phyloP scores from a whole-genome alignment of 1,140 invertebrate genomes.

The Hypothenemus hampei region DNA sequence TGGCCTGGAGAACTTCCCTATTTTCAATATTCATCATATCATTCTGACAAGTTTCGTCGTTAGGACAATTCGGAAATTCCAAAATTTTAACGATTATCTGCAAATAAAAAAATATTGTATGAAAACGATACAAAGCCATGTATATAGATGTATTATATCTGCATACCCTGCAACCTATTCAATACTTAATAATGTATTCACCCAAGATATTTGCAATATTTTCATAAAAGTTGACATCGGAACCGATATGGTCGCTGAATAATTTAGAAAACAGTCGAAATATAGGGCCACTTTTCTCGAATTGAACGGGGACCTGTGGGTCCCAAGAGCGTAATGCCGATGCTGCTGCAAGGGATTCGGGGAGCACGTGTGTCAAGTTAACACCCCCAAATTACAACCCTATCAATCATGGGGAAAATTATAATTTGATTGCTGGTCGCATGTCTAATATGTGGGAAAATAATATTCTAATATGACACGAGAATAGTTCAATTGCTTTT shows the following conservation, averaged over 20 bases:
- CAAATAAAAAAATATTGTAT: too few relatives aligned
- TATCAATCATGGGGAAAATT: conserved; percentile 25
- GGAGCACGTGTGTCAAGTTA: conserved; percentile 25
- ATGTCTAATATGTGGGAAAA: conserved; percentile 20
- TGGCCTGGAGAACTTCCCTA: conserved; percentile 42
- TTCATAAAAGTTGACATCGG: conserved; percentile 19
- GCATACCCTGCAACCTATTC: not conserved
- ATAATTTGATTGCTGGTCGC: conserved; percentile 20
- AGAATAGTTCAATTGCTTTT: too few relatives aligned
- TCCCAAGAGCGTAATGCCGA: conserved; percentile 18
- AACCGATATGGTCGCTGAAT: conserved; percentile 17
- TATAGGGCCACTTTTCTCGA: conserved; percentile 23
- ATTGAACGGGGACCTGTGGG: conserved; percentile 13
- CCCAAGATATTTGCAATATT: conserved; percentile 14
- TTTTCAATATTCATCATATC: conserved; percentile 37
- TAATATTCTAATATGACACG: conserved; percentile 1
- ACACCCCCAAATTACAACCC: conserved; percentile 28
- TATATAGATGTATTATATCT: too few relatives aligned
- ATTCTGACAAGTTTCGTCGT: too few relatives aligned
- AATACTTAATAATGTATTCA: conserved; percentile 4
- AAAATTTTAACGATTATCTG: too few relatives aligned
- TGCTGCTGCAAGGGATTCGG: conserved; percentile 8
- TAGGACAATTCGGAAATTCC: too few relatives aligned
- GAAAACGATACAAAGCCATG: too few relatives aligned
- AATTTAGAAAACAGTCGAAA: conserved; percentile 26